Percentiles rank a stretch among this genome's conserved stretches.
Evolutionary conservation across 2,797 vertebrate genomes (phyloP).

Genomic region (Siniperca undulata): DNA sequence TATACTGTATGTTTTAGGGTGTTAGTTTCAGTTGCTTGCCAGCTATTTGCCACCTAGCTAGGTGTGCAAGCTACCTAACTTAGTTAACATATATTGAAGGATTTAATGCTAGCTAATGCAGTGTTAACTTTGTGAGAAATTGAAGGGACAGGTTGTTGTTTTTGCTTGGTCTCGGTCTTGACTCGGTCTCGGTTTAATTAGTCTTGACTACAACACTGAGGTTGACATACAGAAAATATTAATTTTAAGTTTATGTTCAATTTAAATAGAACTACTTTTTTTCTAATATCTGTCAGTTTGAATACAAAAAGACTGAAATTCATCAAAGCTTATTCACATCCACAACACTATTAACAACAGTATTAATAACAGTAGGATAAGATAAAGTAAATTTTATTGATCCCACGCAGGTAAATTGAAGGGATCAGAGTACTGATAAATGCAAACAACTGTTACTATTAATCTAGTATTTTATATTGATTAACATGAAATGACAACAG

Average conservation of each 20-base stretch:
- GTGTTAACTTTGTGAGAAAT: too few species aligned
- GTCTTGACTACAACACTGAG: too few species aligned
- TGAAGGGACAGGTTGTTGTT: too few species aligned
- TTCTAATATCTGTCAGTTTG: neutral
- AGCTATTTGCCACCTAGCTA: too few species aligned
- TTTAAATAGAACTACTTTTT: constrained; percentile 1
- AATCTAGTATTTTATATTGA: neutral
- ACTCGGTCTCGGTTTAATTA: too few species aligned
- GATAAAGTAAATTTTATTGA: neutral
- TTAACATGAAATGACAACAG: neutral
- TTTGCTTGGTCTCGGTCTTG: too few species aligned
- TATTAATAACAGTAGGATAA: neutral
- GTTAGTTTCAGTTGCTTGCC: too few species aligned
- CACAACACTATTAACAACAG: neutral
- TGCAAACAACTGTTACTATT: neutral
- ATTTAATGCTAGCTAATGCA: too few species aligned
- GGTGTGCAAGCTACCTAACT: too few species aligned
- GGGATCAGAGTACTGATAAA: neutral
- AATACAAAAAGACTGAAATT: neutral
- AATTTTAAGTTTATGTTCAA: neutral
- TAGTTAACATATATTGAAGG: too few species aligned
- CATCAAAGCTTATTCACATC: neutral
- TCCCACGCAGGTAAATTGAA: neutral
- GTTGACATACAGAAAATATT: neutral
- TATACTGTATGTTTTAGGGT: too few species aligned